Conservation (phyloP, 2,888 invertebrate species). For the Synergus gifuensis region DNA sequence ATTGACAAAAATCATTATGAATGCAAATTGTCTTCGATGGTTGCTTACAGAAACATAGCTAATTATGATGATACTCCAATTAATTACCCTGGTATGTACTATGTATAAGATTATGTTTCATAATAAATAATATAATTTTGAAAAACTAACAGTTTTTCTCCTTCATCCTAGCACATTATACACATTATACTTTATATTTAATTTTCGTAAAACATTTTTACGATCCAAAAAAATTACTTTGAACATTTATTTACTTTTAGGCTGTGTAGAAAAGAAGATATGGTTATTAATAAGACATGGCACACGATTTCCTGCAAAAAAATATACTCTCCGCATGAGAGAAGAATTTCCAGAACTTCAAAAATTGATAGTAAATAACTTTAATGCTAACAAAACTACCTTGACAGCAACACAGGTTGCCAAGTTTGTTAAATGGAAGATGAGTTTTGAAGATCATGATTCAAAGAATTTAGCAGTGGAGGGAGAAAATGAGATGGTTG, state of each 20-base stretch:
- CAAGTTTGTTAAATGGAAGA: constrained; percentile 82
- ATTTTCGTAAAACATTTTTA: background rate
- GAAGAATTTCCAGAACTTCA: constrained; percentile 80
- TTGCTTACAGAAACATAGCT: constrained; percentile 85
- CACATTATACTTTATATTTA: background rate
- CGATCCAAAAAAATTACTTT: background rate
- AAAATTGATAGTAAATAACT: constrained; percentile 80
- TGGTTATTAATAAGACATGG: constrained; percentile 90
- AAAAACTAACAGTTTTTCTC: too few species aligned
- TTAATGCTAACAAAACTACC: constrained; percentile 77
- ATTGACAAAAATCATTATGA: constrained; percentile 63
- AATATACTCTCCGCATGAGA: constrained; percentile 80
- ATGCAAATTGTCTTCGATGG: constrained; percentile 83
- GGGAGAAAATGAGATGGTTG: constrained; percentile 87
- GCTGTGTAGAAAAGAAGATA: constrained; percentile 83
- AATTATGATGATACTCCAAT: constrained; percentile 82
- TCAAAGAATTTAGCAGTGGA: constrained; percentile 84
- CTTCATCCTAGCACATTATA: too few species aligned
- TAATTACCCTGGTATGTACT: constrained; percentile 79
- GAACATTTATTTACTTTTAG: constrained; percentile 74
- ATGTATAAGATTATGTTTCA: background rate
- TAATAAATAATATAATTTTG: constrained; percentile 8
- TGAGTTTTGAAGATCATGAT: constrained; percentile 78
- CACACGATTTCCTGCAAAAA: constrained; percentile 84
- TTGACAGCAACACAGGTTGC: constrained; percentile 77